These are phyloP conservation scores for Nephrotoma flavescens DNA, from an alignment of 2,888 invertebrate genomes.

Conservation along the genomic window DNA sequence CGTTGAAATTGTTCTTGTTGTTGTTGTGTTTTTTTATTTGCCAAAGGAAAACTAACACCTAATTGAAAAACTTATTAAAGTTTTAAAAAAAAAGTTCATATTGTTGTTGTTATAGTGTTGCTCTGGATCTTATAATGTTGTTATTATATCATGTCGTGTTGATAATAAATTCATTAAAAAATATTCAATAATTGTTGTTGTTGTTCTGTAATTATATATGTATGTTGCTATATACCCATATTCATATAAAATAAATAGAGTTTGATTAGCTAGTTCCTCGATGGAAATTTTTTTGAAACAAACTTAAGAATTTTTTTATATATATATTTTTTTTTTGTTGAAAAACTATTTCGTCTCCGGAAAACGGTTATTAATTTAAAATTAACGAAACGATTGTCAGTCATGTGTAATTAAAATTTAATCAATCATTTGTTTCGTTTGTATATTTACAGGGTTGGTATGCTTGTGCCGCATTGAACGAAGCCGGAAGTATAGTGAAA, in stretches of 20 bases:
- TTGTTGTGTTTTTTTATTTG: not conserved
- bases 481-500: slow-evolving; percentile 19
- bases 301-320: not conserved
- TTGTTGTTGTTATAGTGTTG: not conserved
- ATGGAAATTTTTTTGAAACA: not conserved
- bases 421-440: not conserved
- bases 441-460: slow-evolving; percentile 17
- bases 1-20: not conserved
- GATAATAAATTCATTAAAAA: not conserved
- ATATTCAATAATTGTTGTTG: not conserved
- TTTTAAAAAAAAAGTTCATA: not conserved
- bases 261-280: not conserved
- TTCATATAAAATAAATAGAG: not conserved
- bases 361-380: not conserved
- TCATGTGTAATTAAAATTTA: not conserved
- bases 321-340: not conserved
- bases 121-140: not conserved
- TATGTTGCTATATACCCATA: not conserved
- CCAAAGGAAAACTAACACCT: not conserved
- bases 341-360: not conserved
- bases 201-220: not conserved
- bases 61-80: not conserved
- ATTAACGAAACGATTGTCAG: not conserved
- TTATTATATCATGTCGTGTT: not conserved
- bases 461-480: slow-evolving; percentile 19